Conservation (phyloP, 2,113 vertebrate species). For the Zosterops pallidus region DNA sequence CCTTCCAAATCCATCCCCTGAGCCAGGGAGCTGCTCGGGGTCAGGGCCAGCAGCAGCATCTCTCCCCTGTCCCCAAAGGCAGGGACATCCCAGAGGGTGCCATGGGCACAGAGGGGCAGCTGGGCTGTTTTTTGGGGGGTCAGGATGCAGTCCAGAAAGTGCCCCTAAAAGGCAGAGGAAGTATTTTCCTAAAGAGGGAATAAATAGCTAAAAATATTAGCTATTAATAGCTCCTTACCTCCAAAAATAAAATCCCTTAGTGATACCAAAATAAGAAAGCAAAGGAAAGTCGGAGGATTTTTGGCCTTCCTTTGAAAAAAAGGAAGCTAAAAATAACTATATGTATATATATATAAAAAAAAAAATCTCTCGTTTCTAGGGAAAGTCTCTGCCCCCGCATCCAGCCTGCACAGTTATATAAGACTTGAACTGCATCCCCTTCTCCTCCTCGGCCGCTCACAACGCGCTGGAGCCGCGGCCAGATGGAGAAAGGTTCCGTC, state of each 20-base stretch:
- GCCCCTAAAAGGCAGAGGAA: conserved; percentile 59
- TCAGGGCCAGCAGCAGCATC: not conserved
- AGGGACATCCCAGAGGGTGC: not conserved
- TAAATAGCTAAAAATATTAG: conserved; percentile 67
- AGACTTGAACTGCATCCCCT: conserved; percentile 61
- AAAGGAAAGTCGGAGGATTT: conserved; percentile 71
- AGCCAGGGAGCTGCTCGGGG: not conserved
- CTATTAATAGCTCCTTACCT: conserved; percentile 62
- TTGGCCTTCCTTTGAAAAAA: conserved; percentile 72
- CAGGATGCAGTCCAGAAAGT: not conserved
- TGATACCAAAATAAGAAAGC: conserved; percentile 75
- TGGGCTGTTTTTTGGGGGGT: not conserved
- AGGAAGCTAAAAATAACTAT: conserved; percentile 56
- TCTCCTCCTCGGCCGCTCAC: conserved; percentile 40
- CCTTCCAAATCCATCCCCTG: not conserved
- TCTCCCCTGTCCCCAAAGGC: not conserved
- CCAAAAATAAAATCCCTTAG: conserved; percentile 73
- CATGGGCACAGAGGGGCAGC: fast-evolving
- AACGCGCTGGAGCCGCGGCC: conserved; percentile 40
- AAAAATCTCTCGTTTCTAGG: conserved; percentile 78
- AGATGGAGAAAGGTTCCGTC: conserved; percentile 58
- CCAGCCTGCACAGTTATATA: conserved; percentile 67
- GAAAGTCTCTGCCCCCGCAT: conserved; percentile 71
- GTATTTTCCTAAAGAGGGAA: conserved; percentile 58
- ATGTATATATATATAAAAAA: conserved; percentile 65